phyloP scores from a whole-genome alignment of 1,140 invertebrate species.

The Andricus grossulariae region DNA sequence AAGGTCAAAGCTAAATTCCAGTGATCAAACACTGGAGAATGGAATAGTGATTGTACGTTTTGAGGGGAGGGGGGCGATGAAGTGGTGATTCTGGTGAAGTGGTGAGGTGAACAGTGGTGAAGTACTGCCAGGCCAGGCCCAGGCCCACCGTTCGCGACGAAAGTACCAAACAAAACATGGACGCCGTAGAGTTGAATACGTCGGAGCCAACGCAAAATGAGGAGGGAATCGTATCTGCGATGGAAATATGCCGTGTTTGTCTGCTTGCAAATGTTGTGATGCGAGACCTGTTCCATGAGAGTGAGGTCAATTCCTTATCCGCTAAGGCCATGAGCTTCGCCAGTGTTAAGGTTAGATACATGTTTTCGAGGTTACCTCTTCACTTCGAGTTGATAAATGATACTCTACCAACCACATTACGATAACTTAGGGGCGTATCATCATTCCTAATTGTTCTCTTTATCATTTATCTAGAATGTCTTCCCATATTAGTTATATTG shows the following conservation, averaged over 20 bases:
- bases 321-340: conserved; percentile 70
- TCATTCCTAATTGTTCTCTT: neutral
- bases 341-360: conserved; percentile 73
- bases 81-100: too few relatives aligned
- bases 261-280: conserved; percentile 63
- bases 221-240: conserved; percentile 55
- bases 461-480: neutral
- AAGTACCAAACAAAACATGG: conserved; percentile 69
- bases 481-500: neutral
- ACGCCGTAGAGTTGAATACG: conserved; percentile 71
- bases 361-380: conserved; percentile 59
- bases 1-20: too few relatives aligned
- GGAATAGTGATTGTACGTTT: too few relatives aligned
- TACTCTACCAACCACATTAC: neutral
- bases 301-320: conserved; percentile 59
- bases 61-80: too few relatives aligned
- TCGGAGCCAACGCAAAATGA: conserved; percentile 58
- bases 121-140: conserved; percentile 1
- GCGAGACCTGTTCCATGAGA: conserved; percentile 66
- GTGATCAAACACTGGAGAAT: too few relatives aligned
- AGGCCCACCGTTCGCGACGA: neutral
- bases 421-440: neutral
- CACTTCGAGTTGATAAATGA: conserved; percentile 16
- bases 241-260: conserved; percentile 69
- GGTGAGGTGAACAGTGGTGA: too few relatives aligned